A percentile compares a stretch with the other conserved stretches of the same genome.
Evolutionary conservation across 2,113 vertebrate species (phyloP).

Genomic region (Gallinago jamesoni): DNA sequence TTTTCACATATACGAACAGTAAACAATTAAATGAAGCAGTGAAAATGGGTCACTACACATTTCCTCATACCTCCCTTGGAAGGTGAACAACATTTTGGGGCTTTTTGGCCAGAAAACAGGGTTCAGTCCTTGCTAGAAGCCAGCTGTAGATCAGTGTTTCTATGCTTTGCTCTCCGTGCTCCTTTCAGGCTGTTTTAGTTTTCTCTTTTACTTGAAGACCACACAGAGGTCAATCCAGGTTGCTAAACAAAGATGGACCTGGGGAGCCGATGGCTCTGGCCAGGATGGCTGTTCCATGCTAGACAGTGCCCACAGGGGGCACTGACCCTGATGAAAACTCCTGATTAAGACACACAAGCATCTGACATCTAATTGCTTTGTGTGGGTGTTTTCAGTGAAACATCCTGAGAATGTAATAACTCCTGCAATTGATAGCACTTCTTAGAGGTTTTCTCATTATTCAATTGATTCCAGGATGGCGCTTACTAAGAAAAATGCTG

Average conservation of each 20-base stretch:
- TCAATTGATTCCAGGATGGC: slow-evolving; percentile 29
- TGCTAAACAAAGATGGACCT: background rate
- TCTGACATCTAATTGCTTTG: background rate
- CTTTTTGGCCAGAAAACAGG: background rate
- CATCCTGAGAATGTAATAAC: background rate
- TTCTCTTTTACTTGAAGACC: background rate
- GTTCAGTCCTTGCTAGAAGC: background rate
- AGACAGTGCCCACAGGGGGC: background rate
- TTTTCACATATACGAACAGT: background rate
- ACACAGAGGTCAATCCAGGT: background rate
- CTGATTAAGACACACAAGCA: background rate
- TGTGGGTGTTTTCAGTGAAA: slow-evolving; percentile 12
- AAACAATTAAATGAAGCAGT: background rate
- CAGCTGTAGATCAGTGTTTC: background rate
- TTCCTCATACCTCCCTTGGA: background rate
- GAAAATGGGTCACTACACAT: background rate
- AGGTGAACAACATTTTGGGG: background rate
- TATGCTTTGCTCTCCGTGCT: background rate
- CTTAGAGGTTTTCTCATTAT: background rate
- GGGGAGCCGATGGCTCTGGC: rapidly evolving
- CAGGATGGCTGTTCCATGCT: background rate
- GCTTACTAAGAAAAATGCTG: slow-evolving; percentile 15
- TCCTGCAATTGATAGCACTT: background rate
- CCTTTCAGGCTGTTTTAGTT: background rate
- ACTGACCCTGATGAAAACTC: background rate